phyloP scores from a whole-genome alignment of 2,797 vertebrate genomes.

The Poeciliopsis paucimaculata region DNA sequence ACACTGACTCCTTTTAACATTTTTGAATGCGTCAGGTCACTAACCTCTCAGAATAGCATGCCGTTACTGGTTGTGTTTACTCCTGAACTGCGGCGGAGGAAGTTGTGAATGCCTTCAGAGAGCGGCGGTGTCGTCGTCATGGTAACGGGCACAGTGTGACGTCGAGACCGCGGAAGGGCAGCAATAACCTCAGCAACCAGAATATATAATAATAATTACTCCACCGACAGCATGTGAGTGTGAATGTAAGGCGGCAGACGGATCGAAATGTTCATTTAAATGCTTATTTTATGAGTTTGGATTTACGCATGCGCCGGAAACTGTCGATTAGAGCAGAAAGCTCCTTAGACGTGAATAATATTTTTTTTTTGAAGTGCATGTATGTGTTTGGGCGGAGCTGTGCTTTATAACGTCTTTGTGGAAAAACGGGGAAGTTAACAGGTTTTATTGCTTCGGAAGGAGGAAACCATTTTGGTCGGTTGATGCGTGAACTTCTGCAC shows the following conservation, averaged over 20 bases:
- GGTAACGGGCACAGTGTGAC: conserved; percentile 65
- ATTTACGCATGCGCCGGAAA: too few relatives aligned
- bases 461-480: conserved; percentile 48
- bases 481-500: conserved; percentile 62
- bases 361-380: background rate
- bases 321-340: background rate
- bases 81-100: background rate
- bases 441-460: background rate
- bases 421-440: conserved; percentile 5
- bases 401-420: background rate
- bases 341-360: background rate
- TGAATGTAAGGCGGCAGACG: background rate
- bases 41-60: background rate
- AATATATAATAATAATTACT: too few relatives aligned
- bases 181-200: background rate
- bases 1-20: background rate
- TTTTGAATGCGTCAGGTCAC: background rate
- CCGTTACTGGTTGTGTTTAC: conserved; percentile 1
- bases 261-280: background rate
- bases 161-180: conserved; percentile 19
- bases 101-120: conserved; percentile 26
- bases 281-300: background rate
- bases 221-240: background rate
- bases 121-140: conserved; percentile 60
- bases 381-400: fast-evolving